phyloP scores from a whole-genome alignment of 2,113 vertebrate species.

The cat (Felis catus) region F.catus_Fca126_mat1.0 CM031428.1:29687001-29687500 shows the following conservation, averaged over 20 bases:
- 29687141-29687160: too few species aligned
- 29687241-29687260: background rate
- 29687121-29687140: background rate
- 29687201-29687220: background rate
- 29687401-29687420: background rate
- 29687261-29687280: background rate
- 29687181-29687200: accelerated
- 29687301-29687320: background rate
- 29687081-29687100: background rate
- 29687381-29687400: background rate
- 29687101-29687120: too few species aligned
- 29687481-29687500: background rate
- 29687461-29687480: background rate
- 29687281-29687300: background rate
- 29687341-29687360: background rate
- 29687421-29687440: background rate
- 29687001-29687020: background rate
- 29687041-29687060: background rate
- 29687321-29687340: background rate
- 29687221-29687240: background rate
- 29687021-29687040: background rate
- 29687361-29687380: background rate
- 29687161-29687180: accelerated
- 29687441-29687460: background rate
- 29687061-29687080: background rate